phyloP scores from a whole-genome alignment of 2,113 vertebrate species.

The Ahaetulla prasina region DNA sequence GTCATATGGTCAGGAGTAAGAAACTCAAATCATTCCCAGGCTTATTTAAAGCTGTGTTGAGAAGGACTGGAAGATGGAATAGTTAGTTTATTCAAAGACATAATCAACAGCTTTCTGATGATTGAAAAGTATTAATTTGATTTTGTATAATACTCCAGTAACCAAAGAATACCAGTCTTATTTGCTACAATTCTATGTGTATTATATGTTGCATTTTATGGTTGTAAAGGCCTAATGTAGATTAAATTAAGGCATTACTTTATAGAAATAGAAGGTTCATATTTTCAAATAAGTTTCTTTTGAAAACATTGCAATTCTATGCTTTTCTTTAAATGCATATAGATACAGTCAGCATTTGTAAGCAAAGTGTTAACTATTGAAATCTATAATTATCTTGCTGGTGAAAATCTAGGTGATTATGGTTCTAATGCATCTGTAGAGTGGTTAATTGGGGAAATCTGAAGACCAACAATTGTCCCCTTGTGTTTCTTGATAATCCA shows the following conservation, averaged over 20 bases:
- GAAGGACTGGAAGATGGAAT: not conserved
- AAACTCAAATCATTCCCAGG: not conserved
- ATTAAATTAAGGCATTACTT: not conserved
- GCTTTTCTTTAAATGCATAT: not conserved
- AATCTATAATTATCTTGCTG: not conserved
- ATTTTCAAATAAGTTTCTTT: not conserved
- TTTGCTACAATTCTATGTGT: not conserved
- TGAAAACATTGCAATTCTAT: not conserved
- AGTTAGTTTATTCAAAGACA: not conserved
- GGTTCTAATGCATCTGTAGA: not conserved
- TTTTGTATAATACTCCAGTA: slow-evolving; percentile 22
- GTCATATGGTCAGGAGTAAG: not conserved
- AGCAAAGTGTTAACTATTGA: not conserved
- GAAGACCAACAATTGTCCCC: not conserved
- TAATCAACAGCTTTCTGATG: not conserved
- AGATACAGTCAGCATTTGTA: not conserved
- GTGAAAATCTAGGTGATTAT: not conserved
- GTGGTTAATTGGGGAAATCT: not conserved
- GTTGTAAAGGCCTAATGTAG: not conserved
- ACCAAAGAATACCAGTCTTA: not conserved
- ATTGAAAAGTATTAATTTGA: not conserved
- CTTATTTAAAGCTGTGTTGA: not conserved
- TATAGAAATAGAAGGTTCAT: not conserved
- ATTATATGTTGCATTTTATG: not conserved
- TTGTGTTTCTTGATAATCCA: not conserved